A percentile compares a stretch with the other conserved stretches of the same genome.
These are phyloP conservation scores for Caenorhabditis briggsae DNA, from an alignment of 1,140 invertebrate species.

Conservation along the genomic window DNA sequence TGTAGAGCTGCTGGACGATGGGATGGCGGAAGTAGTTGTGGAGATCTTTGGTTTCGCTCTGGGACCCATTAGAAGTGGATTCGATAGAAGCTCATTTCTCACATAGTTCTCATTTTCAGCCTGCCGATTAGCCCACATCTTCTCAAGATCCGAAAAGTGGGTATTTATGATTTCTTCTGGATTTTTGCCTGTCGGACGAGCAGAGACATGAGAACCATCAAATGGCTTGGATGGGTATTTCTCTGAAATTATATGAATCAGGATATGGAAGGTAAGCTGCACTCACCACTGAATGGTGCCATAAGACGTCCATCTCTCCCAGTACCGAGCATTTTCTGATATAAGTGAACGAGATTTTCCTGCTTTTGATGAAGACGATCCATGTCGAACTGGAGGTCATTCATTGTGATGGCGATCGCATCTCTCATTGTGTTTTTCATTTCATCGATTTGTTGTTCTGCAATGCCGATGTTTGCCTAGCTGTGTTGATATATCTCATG, in stretches of 20 bases:
- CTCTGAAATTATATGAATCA: background rate
- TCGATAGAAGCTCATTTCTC: background rate
- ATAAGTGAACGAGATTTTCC: background rate
- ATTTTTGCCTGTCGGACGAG: background rate
- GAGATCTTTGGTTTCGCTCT: background rate
- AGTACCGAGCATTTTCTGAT: background rate
- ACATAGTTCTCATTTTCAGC: background rate
- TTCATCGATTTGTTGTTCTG: constrained; percentile 49
- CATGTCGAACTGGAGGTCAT: constrained; percentile 29
- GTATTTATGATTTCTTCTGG: background rate
- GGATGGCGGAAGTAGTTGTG: background rate
- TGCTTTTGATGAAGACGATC: constrained; percentile 22
- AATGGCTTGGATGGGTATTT: constrained; percentile 28
- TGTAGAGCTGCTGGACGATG: background rate
- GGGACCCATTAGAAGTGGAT: background rate
- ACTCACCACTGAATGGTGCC: constrained; percentile 24
- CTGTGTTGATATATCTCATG: constrained; percentile 1
- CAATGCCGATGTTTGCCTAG: constrained; percentile 28
- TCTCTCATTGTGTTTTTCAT: constrained; percentile 43
- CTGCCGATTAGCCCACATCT: background rate
- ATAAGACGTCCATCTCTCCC: background rate
- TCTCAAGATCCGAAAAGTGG: background rate
- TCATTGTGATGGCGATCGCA: constrained; percentile 29
- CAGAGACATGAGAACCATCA: constrained; percentile 13
- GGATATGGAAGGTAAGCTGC: background rate